Conservation (phyloP, 2,797 vertebrate species). For the Antrozous pallidus region DNA sequence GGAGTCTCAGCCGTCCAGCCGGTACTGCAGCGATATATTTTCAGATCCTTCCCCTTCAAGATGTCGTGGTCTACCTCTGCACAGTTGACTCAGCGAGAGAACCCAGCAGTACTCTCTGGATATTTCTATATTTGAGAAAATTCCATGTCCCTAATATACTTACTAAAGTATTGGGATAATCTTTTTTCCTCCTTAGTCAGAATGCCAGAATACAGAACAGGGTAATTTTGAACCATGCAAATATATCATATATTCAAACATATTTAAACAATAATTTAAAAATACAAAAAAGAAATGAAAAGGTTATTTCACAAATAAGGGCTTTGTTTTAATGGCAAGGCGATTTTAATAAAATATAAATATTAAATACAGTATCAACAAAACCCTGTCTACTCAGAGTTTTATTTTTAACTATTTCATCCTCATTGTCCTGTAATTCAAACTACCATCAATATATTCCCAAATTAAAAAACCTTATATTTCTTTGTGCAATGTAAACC, state of each 20-base stretch:
- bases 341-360: conserved; percentile 15
- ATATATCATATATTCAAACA: neutral
- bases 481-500: neutral
- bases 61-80: too few species aligned
- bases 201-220: neutral
- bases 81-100: too few species aligned
- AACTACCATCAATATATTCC: neutral
- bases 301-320: neutral
- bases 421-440: neutral
- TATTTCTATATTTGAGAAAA: neutral
- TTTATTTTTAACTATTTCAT: conserved; percentile 4
- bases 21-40: too few species aligned
- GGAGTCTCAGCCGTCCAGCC: too few species aligned
- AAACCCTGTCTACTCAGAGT: neutral
- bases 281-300: neutral
- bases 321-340: neutral
- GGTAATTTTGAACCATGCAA: neutral
- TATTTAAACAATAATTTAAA: conserved; percentile 10
- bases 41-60: too few species aligned
- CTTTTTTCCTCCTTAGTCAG: neutral
- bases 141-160: neutral
- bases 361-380: conserved; percentile 38
- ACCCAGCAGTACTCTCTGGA: too few species aligned
- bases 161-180: neutral
- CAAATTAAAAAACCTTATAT: neutral